Evolutionary conservation across 2,797 vertebrate genomes (phyloP), one percentile per base, ranked within the genome.

Genomic region (Scolopax bukidnonensis): DNA sequence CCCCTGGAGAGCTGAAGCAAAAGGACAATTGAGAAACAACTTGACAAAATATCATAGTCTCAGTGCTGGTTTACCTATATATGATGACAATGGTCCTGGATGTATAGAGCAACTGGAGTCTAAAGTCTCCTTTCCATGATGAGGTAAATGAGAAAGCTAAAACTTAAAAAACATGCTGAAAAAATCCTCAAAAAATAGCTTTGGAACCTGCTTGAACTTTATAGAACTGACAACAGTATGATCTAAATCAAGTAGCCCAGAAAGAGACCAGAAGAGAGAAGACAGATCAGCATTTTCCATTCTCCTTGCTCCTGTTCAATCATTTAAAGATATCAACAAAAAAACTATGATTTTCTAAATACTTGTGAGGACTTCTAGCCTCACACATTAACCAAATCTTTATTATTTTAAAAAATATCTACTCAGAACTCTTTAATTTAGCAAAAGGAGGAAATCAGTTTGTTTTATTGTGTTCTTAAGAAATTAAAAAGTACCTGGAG

Each of bases 391-490:
- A 38, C 85, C 23, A 71, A 65, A 59, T 64, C 10, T 64, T 92
- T 64, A 68, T 43, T 91, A 63, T 75, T 77, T 91, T 10, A 59
- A 96, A 83, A 68, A 54, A 87, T 78, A 6, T 23, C 41, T 94
- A 56, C 40, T 56, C 2, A 25, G 36, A 86, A 89, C 30, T 28
- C 56, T 71, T 85, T 27, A 90, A 33, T 73, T 77, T 25, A 93
- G 50, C 10, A 89, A 93, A 59, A 94, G 10, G n/a, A 95, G 53
- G n/a, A 69, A 90, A 92, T 67, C 79, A 75, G 73, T 94, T 95
- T 94, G 53, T 59, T 89, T 27, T 51, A 45, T 82, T 91, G 23
- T n/a, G 23, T 54, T 93, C 41, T 95, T 92, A 80, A 89, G 67
- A 96, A 79, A 76, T 23, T 64, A 81, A 38, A 64, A 95, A 77